phyloP scores from a whole-genome alignment of 2,113 vertebrate genomes.

The Hiodon alosoides region DNA sequence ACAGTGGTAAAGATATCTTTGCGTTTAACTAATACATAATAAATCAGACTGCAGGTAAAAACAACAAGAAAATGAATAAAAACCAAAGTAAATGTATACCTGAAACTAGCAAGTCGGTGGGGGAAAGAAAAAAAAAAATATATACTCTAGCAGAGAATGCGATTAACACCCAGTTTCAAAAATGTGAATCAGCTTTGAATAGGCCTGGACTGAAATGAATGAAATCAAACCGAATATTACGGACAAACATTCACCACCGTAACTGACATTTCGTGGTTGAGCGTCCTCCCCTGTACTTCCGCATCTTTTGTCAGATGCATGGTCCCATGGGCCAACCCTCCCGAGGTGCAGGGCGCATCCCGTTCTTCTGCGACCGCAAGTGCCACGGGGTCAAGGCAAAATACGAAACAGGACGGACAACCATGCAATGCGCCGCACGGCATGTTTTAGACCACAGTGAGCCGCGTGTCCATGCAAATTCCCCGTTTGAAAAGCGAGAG shows the following conservation, averaged over 20 bases:
- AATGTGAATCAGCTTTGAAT: not conserved
- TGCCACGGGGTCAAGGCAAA: too few relatives aligned
- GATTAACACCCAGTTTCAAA: not conserved
- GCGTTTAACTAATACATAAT: not conserved
- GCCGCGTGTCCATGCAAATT: too few relatives aligned
- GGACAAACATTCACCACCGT: too few relatives aligned
- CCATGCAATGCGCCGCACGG: too few relatives aligned
- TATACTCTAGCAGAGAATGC: not conserved
- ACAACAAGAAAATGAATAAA: not conserved
- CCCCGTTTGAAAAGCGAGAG: too few relatives aligned
- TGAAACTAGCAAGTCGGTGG: not conserved
- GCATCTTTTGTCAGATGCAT: not conserved
- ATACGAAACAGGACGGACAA: too few relatives aligned
- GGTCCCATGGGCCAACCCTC: too few relatives aligned
- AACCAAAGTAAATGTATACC: constrained; percentile 28
- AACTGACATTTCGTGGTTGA: too few relatives aligned
- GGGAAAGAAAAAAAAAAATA: not conserved
- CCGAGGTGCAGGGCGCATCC: too few relatives aligned
- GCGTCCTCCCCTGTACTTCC: too few relatives aligned
- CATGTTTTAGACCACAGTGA: too few relatives aligned
- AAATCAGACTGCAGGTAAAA: not conserved
- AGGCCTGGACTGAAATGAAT: not conserved
- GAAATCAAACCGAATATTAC: not conserved
- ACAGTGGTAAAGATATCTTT: not conserved
- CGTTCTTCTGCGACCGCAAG: too few relatives aligned